Base-by-base conservation (phyloP, 2,888 invertebrate species). In the Stratiomys singularior region DNA sequence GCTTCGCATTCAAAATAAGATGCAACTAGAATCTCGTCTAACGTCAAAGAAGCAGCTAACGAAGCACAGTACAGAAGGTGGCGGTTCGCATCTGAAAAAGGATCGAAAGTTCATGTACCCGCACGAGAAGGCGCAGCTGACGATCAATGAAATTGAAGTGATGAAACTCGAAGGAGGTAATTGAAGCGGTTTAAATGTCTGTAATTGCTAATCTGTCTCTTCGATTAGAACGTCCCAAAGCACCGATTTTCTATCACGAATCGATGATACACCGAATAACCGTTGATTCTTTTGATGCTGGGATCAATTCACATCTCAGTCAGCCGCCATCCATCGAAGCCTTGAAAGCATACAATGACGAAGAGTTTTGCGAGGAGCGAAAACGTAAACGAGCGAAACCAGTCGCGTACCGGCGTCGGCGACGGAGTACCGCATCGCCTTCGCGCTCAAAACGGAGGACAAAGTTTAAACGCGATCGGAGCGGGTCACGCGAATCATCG, bases 121-220 rank as follows among this genome's bases (percentile, higher is more conserved):
- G 7, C 79, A 78, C 37, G 79, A 79, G 23, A 78, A 78, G 63
- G 79, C 79, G 1, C 78, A 78, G 64, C 28, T 77, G 7, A 79
- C 79, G 3, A 79, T 77, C 47, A 72, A 79, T 7, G 79, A 76
- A 52, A 79, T 79, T 18, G 79, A 79, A 44, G 72, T 78, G 66
- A 67, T 47, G 77, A 77, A 77, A 44, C 69, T 46, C 1, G 63
- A 69, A 46, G 77, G 78, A 74, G 78, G 78, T 76, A 64, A 60
- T 13, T 28, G 11, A 9, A 69, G 28, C n/a, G n/a, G n/a, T n/a
- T n/a, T n/a, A n/a, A 37, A 37, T 37, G 37, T 37, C 9, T 37
- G 37, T n/a, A n/a, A n/a, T n/a, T n/a, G n/a, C n/a, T n/a, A n/a
- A n/a, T n/a, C n/a, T n/a, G n/a, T n/a, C n/a, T n/a, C n/a, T 52